These are phyloP conservation scores for Stictocephala bisonia DNA, from an alignment of 2,888 invertebrate genomes.

Conservation along the genomic window DNA sequence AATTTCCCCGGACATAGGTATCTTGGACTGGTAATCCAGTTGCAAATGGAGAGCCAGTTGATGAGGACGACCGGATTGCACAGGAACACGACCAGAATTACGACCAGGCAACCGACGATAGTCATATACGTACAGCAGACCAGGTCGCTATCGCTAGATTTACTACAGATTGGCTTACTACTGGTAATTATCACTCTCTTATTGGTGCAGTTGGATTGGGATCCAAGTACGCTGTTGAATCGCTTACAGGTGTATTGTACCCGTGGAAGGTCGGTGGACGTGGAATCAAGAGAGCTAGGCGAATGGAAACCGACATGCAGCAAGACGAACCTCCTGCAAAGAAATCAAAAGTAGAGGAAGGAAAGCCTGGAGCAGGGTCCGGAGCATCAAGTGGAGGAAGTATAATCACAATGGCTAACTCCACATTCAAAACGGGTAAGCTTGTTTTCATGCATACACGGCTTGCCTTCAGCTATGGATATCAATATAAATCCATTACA, in stretches of 20 bases:
- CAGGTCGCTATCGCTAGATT: neutral
- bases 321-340: too few relatives aligned
- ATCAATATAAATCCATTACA: conserved; percentile 1
- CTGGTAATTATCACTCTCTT: conserved; percentile 33
- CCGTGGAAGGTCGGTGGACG: neutral
- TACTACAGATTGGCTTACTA: conserved; percentile 8
- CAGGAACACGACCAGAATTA: neutral
- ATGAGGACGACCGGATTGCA: conserved; percentile 39
- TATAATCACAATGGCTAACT: neutral
- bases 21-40: conserved; percentile 18
- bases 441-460: neutral
- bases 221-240: neutral
- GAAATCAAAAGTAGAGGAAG: neutral
- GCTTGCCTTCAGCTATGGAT: neutral
- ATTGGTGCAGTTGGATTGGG: conserved; percentile 10
- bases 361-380: neutral
- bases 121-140: conserved; percentile 30
- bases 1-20: conserved; percentile 34
- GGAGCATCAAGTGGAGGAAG: neutral
- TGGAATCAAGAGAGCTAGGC: neutral
- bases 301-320: too few relatives aligned
- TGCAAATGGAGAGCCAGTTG: conserved; percentile 32
- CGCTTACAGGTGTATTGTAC: conserved; percentile 13
- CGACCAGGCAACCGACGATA: neutral
- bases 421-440: neutral